Percentiles rank a stretch among this genome's conserved stretches.
These are phyloP conservation scores for Aphaenogaster ashmeadi DNA, from an alignment of 1,140 invertebrate species.

Conservation along the genomic window DNA sequence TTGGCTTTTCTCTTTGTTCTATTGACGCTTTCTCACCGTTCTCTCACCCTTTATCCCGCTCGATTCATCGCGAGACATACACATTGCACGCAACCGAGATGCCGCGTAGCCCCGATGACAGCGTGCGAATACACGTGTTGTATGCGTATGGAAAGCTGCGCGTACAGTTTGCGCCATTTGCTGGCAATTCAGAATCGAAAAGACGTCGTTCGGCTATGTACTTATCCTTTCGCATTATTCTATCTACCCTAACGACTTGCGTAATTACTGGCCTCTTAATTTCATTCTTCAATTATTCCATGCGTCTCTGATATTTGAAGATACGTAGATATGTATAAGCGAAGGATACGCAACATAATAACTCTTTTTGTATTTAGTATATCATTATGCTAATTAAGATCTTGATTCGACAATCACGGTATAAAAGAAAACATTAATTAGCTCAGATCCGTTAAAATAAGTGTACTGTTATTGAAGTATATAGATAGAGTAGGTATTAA, in stretches of 20 bases:
- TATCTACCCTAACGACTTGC: not conserved
- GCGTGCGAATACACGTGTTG: constrained; percentile 57
- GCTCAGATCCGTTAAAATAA: not conserved
- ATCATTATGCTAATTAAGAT: constrained; percentile 14
- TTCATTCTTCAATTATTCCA: not conserved
- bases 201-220: not conserved
- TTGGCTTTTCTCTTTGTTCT: constrained; percentile 63
- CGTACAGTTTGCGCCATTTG: constrained; percentile 14
- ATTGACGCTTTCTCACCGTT: constrained; percentile 59
- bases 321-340: not conserved
- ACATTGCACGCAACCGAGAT: constrained; percentile 47
- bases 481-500: not conserved
- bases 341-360: not conserved
- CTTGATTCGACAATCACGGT: not conserved
- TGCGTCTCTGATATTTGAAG: not conserved
- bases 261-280: constrained; percentile 22
- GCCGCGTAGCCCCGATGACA: constrained; percentile 37
- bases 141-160: constrained; percentile 18
- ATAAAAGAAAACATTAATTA: constrained; percentile 19
- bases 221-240: not conserved
- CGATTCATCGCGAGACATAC: constrained; percentile 57
- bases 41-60: constrained; percentile 51
- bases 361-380: not conserved
- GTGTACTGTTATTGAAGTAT: not conserved
- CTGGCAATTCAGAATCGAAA: constrained; percentile 34